Conservation (phyloP, 2,113 vertebrate genomes). For the Dasyornis broadbenti region DNA sequence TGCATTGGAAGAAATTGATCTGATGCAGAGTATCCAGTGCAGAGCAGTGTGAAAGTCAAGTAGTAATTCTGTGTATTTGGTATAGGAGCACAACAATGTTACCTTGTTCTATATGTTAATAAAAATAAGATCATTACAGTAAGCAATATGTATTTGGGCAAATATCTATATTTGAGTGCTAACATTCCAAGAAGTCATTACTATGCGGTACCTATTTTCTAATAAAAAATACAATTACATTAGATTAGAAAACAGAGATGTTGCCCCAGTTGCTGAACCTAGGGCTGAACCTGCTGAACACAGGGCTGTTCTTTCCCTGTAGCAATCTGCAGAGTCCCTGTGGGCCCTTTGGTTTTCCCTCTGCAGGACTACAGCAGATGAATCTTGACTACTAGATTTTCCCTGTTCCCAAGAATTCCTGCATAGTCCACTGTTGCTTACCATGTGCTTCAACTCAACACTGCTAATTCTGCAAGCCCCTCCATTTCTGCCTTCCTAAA, state of each 20-base stretch:
- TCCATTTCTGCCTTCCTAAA: background rate
- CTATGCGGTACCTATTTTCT: background rate
- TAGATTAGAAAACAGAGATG: background rate
- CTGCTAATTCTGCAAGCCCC: background rate
- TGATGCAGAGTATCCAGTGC: background rate
- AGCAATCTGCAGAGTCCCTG: background rate
- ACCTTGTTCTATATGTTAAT: background rate
- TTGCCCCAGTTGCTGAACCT: background rate
- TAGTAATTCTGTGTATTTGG: background rate
- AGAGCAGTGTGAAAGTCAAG: background rate
- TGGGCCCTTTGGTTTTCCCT: background rate
- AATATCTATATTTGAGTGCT: background rate
- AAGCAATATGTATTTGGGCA: background rate
- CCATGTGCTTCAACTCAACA: rapidly evolving
- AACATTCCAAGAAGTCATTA: background rate
- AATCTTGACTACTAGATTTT: background rate
- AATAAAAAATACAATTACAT: background rate
- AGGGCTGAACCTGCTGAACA: no score
- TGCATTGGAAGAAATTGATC: background rate
- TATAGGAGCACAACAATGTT: background rate
- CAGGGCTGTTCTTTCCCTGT: background rate
- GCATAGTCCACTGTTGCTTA: background rate
- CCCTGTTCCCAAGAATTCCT: background rate
- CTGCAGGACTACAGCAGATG: background rate
- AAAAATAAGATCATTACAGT: background rate